Conservation (phyloP, 2,888 invertebrate species). For the Apantesis nais region DNA sequence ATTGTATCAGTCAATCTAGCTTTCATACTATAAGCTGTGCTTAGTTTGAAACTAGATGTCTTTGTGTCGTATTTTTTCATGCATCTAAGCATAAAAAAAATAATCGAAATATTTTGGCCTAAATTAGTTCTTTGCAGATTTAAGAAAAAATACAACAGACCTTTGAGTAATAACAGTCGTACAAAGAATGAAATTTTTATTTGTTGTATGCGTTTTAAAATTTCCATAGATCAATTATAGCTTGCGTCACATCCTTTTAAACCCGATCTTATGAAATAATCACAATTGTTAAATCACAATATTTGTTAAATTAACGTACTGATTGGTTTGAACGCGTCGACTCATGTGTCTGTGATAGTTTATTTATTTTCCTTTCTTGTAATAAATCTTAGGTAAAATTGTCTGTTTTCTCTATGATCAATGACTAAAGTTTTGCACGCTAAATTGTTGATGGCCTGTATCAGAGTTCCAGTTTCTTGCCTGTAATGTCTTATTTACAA, state of each 20-base stretch:
- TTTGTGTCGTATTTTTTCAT: no score
- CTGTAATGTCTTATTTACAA: constrained; percentile 13
- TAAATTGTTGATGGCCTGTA: constrained; percentile 19
- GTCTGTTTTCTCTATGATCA: constrained; percentile 52
- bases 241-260: constrained; percentile 48
- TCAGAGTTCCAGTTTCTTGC: neutral
- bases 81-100: no score
- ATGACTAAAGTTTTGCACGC: constrained; percentile 73
- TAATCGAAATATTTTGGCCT: no score
- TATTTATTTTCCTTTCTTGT: constrained; percentile 71
- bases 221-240: constrained; percentile 41
- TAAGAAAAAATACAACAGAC: neutral
- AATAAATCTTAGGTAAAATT: constrained; percentile 55
- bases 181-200: neutral
- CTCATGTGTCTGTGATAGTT: constrained; percentile 84
- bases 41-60: no score
- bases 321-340: constrained; percentile 73
- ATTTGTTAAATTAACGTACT: constrained; percentile 61
- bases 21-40: no score
- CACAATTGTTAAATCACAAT: constrained; percentile 61
- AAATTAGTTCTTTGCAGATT: neutral
- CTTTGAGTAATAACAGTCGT: neutral
- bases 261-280: constrained; percentile 72
- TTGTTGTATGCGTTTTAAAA: neutral
- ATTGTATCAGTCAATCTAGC: no score